Percentiles rank a stretch among this genome's conserved stretches.
Conservation (phyloP, 2,888 invertebrate species). For the Xestobium rufovillosum region DNA sequence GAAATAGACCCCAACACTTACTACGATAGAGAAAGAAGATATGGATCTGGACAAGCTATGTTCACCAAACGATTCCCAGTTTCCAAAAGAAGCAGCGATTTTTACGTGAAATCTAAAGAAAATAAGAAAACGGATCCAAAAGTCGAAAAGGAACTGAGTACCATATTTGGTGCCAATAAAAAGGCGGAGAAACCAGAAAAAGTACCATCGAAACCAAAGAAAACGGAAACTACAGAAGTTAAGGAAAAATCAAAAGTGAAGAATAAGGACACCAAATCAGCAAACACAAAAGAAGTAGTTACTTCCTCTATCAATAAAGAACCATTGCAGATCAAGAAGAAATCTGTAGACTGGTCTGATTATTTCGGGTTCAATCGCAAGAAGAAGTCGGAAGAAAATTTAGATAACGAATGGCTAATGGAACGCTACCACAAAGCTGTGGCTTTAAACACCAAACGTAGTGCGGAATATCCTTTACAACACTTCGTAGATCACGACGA, state of each 20-base stretch:
- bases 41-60: conserved; percentile 22
- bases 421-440: conserved; percentile 52
- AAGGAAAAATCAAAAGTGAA: conserved; percentile 12
- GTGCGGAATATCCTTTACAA: conserved; percentile 34
- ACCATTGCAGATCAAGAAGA: conserved; percentile 56
- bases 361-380: conserved; percentile 80
- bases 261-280: conserved; percentile 21
- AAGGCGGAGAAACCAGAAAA: conserved; percentile 19
- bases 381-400: conserved; percentile 53
- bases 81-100: conserved; percentile 53
- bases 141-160: conserved; percentile 60
- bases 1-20: conserved; percentile 22
- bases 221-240: conserved; percentile 18
- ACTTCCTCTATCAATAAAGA: conserved; percentile 39
- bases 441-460: conserved; percentile 32
- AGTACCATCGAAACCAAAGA: conserved; percentile 15
- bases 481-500: conserved; percentile 31
- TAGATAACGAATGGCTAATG: conserved; percentile 51
- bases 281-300: conserved; percentile 38
- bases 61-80: conserved; percentile 56
- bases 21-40: conserved; percentile 22
- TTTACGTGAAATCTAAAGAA: conserved; percentile 29
- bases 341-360: conserved; percentile 79
- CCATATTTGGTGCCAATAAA: conserved; percentile 52
- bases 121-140: conserved; percentile 62